Conservation (phyloP, 1,140 invertebrate genomes). For the Drosophila albomicans region DNA sequence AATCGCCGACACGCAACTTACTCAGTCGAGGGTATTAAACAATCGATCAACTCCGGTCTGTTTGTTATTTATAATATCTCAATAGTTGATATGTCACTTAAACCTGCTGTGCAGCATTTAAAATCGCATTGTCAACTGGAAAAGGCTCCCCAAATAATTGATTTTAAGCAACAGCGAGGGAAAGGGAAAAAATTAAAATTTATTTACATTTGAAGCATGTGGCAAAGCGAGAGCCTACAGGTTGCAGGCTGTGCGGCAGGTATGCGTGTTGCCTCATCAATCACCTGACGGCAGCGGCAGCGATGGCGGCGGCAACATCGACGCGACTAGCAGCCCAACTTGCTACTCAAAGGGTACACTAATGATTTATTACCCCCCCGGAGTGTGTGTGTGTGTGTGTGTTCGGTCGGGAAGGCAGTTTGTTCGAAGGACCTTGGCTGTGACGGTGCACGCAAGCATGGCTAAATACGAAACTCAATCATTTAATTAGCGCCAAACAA, state of each 20-base stretch:
- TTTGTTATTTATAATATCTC: conserved; percentile 9
- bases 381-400: background rate
- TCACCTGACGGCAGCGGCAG: conserved; percentile 49
- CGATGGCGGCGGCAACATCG: background rate
- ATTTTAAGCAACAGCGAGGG: background rate
- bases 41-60: background rate
- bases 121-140: conserved; percentile 26
- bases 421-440: background rate
- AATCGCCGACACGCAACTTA: background rate
- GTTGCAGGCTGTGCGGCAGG: conserved; percentile 44
- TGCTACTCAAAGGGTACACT: conserved; percentile 54
- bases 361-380: conserved; percentile 72
- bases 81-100: conserved; percentile 29
- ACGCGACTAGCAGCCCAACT: conserved; percentile 52
- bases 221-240: conserved; percentile 46
- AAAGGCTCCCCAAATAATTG: conserved; percentile 2
- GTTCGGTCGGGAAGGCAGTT: background rate
- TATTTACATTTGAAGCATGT: conserved; percentile 55
- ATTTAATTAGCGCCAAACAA: conserved; percentile 81
- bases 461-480: conserved; percentile 79
- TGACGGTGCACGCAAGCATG: conserved; percentile 21
- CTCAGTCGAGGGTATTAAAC: background rate
- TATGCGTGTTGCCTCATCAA: conserved; percentile 65
- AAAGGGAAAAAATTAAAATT: conserved; percentile 17
- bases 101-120: conserved; percentile 29